phyloP scores from a whole-genome alignment of 2,113 vertebrate genomes.

The Astatotilapia flaviijosephi region DNA sequence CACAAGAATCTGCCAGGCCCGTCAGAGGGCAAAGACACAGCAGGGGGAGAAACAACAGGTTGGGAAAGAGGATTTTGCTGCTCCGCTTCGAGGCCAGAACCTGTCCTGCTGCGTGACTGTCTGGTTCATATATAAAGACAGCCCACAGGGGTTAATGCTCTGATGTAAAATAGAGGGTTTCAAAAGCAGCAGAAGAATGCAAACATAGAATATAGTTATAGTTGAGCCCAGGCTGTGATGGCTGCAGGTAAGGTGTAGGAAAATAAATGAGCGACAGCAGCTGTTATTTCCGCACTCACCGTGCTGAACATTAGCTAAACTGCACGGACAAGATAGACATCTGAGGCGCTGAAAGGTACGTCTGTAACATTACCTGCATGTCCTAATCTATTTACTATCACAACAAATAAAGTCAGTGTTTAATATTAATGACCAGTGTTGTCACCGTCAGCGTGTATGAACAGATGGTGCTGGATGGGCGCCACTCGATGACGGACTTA shows the following conservation, averaged over 20 bases:
- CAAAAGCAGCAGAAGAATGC: neutral
- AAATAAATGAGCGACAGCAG: neutral
- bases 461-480: conserved; percentile 27
- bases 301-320: neutral
- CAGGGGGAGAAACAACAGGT: neutral
- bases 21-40: neutral
- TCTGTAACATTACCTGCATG: neutral
- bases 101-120: neutral
- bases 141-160: neutral
- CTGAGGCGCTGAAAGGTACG: neutral
- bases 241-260: neutral
- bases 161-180: neutral
- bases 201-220: neutral
- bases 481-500: neutral
- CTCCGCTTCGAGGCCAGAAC: neutral
- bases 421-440: neutral
- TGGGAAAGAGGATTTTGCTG: neutral
- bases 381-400: neutral
- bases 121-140: neutral
- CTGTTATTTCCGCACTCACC: neutral
- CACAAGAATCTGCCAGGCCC: neutral
- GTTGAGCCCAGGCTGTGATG: neutral
- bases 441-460: neutral
- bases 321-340: neutral
- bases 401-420: conserved; percentile 4